A percentile compares a stretch with the other conserved stretches of the same genome.
Evolutionary conservation across 2,797 vertebrate species (phyloP).

Genomic region (Halcyon badia): DNA sequence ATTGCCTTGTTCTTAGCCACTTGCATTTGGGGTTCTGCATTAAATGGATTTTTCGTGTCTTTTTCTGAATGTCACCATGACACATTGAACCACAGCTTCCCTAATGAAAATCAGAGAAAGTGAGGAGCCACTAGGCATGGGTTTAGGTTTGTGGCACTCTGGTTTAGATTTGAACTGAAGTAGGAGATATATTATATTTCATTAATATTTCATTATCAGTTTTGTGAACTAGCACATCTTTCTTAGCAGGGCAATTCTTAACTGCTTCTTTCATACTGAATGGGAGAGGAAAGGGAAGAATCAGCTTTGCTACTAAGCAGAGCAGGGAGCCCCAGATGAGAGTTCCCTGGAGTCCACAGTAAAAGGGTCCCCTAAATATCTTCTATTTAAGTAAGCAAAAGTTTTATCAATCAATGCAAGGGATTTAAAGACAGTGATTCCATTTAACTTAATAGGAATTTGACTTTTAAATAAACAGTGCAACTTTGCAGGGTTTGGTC

Average conservation of each 20-base stretch:
- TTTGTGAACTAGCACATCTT: not conserved
- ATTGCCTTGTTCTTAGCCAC: not conserved
- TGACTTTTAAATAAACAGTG: not conserved
- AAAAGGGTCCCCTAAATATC: not conserved
- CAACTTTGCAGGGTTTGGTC: not conserved
- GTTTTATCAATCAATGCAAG: not conserved
- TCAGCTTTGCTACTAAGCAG: not conserved
- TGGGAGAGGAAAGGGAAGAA: not conserved
- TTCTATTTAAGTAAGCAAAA: not conserved
- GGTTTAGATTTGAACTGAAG: not conserved
- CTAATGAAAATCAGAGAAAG: not conserved
- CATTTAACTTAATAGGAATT: not conserved
- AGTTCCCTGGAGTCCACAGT: not conserved
- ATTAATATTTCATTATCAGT: not conserved
- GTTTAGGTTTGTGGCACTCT: not conserved
- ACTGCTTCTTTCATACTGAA: not conserved
- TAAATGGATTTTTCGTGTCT: not conserved
- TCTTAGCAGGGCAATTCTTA: not conserved
- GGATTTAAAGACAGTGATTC: not conserved
- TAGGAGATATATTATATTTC: not conserved
- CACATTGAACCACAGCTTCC: not conserved
- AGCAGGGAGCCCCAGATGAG: not conserved
- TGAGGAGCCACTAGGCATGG: not conserved
- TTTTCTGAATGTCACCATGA: not conserved
- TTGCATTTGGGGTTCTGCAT: not conserved